phyloP scores from a whole-genome alignment of 1,140 invertebrate genomes.

The Drosophila gunungcola region DNA sequence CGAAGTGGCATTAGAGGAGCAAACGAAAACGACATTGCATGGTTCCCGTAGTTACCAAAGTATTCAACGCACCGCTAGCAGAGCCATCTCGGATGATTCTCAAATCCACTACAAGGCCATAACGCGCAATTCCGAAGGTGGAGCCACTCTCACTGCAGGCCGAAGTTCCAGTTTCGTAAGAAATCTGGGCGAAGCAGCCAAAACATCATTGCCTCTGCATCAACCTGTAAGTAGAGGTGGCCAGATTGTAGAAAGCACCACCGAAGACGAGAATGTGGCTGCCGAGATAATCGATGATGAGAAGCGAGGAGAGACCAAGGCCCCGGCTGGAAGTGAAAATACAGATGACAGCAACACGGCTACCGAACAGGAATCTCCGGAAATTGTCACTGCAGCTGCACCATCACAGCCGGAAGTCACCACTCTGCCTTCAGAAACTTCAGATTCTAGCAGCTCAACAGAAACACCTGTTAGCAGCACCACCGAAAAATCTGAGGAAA shows the following conservation, averaged over 20 bases:
- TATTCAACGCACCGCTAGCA: conserved; percentile 16
- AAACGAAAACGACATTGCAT: not conserved
- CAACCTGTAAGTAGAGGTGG: conserved; percentile 51
- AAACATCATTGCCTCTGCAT: not conserved
- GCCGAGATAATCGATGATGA: conserved; percentile 68
- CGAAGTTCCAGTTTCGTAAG: conserved; percentile 58
- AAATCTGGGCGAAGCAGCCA: conserved; percentile 21
- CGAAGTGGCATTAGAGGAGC: conserved; percentile 22
- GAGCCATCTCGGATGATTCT: conserved; percentile 12
- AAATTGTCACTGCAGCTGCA: conserved; percentile 18
- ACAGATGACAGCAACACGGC: conserved; percentile 62
- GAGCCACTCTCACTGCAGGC: conserved; percentile 49
- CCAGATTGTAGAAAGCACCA: conserved; percentile 28
- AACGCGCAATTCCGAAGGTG: conserved; percentile 33
- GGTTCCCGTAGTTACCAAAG: conserved; percentile 42
- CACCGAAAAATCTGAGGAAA: not conserved
- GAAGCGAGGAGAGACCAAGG: conserved; percentile 45
- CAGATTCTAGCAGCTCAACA: not conserved
- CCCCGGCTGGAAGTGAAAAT: conserved; percentile 28
- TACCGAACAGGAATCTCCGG: conserved; percentile 56
- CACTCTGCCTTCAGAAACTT: conserved; percentile 1
- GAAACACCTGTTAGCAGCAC: conserved; percentile 8
- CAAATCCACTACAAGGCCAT: conserved; percentile 65
- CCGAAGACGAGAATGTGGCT: conserved; percentile 65
- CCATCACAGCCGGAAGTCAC: conserved; percentile 2